These are phyloP conservation scores for Chymomyza amoena DNA, from an alignment of 2,888 invertebrate species.

Conservation along the genomic window DNA sequence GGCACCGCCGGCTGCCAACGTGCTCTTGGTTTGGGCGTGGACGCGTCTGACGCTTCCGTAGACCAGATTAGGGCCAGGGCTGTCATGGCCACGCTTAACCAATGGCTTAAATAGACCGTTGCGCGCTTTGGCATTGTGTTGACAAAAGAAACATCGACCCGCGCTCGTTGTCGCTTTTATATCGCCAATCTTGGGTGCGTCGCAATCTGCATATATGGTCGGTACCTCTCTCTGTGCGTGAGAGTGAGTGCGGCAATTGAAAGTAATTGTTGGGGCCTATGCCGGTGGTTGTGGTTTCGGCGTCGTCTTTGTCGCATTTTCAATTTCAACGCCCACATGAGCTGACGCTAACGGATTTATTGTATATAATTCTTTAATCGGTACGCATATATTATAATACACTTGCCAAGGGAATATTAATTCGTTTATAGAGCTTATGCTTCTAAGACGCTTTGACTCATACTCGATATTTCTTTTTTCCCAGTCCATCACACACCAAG, in stretches of 20 bases:
- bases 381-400: background rate
- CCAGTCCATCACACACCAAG: no score
- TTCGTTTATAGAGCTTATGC: background rate
- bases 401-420: background rate
- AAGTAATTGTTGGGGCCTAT: conserved; percentile 35
- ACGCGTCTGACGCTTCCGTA: conserved; percentile 11
- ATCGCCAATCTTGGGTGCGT: conserved; percentile 8
- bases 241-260: conserved; percentile 45
- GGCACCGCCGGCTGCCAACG: conserved; percentile 64
- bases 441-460: background rate
- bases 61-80: background rate
- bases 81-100: conserved; percentile 1
- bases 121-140: conserved; percentile 43
- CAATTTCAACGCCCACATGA: conserved; percentile 45
- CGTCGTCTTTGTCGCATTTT: background rate
- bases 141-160: conserved; percentile 52
- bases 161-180: conserved; percentile 51
- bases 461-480: no score
- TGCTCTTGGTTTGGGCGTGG: background rate
- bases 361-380: background rate
- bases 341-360: conserved; percentile 53
- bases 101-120: conserved; percentile 19
- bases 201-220: background rate
- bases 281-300: conserved; percentile 10
- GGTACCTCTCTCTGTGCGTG: background rate